Evolutionary conservation across 2,888 invertebrate genomes (phyloP), one percentile per base, ranked within the genome.

Genomic region (Athrips mouffetella): DNA sequence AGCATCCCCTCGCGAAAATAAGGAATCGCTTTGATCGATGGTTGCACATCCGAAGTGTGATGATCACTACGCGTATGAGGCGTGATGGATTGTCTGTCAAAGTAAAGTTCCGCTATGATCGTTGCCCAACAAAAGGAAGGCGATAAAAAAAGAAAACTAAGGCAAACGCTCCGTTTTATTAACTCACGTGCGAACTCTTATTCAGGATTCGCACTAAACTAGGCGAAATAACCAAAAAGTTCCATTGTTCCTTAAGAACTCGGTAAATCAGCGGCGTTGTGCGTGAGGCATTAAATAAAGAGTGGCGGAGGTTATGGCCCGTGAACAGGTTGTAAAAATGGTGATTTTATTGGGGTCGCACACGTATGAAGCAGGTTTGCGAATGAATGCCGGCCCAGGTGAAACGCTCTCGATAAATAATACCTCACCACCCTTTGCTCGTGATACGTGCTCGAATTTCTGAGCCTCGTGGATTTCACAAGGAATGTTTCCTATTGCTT

Each of bases 271-370:
- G 62, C 63, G 63, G 63, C 60, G 63, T 63, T 67, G 62, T 62
- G 67, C 63, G 64, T 55, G 55, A 47, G 53, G 59, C 70, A 60
- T 67, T 72, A 70, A 72, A 71, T 68, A 70, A 71, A 69, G 71
- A 67, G 66, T 62, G 70, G 65, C 65, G 61, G 57, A 62, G 60
- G 69, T 69, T 67, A 68, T 67, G 68, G 59, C 59, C 63, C 70
- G 67, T 66, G 71, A 72, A 70, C 66, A 66, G 67, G 70, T 70
- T 67, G 69, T 73, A 73, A 74, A 78, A 75, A 75, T 73, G 70
- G 67, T 68, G 72, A 75, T 75, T 74, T 74, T 74, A 76, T 73
- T 70, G 64, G 60, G 67, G 68, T 66, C 67, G 58, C 67, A 65
- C 62, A 62, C 58, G 63, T 60, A 59, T 55, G 58, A 53, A 59